Evolutionary conservation across 2,797 vertebrate genomes (phyloP).

Genomic region (Oryzias sinensis): DNA sequence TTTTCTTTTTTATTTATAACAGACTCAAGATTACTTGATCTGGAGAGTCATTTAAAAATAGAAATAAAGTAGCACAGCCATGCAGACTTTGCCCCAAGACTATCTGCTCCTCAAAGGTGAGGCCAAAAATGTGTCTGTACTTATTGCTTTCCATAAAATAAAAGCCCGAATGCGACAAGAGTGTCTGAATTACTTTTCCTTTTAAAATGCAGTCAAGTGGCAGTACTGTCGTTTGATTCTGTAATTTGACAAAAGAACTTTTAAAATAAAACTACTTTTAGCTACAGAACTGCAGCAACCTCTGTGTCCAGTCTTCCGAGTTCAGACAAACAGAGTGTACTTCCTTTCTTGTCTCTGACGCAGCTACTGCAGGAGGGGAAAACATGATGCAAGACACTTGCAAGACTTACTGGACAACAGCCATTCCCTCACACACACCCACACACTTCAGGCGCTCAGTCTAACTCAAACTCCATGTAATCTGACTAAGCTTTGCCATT

Average conservation of each 20-base stretch:
- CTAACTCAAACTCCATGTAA: conserved; percentile 18
- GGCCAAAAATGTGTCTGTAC: conserved; percentile 22
- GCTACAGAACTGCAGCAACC: conserved; percentile 43
- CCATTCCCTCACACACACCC: conserved; percentile 36
- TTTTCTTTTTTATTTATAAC: conserved; percentile 3
- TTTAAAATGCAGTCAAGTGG: conserved; percentile 18
- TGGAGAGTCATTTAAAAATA: conserved; percentile 9
- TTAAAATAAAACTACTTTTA: conserved; percentile 42
- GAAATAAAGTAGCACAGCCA: conserved; percentile 32
- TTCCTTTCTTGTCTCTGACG: conserved; percentile 42
- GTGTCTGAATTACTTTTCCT: conserved; percentile 15
- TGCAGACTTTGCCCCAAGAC: conserved; percentile 47
- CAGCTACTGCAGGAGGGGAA: conserved; percentile 49
- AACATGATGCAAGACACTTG: conserved; percentile 78
- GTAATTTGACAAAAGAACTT: conserved; percentile 48
- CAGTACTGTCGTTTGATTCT: conserved; percentile 20
- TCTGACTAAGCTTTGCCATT: conserved; percentile 28
- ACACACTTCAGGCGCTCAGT: conserved; percentile 13
- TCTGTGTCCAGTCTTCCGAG: conserved; percentile 48
- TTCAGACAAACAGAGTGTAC: conserved; percentile 37
- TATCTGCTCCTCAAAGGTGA: conserved; percentile 52
- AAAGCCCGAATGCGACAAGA: background rate
- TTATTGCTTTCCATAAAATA: background rate
- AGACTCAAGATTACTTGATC: background rate
- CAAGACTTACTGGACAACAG: conserved; percentile 71